These are phyloP conservation scores for Morpho deidamia DNA, from an alignment of 2,888 invertebrate genomes.

Conservation along the genomic window DNA sequence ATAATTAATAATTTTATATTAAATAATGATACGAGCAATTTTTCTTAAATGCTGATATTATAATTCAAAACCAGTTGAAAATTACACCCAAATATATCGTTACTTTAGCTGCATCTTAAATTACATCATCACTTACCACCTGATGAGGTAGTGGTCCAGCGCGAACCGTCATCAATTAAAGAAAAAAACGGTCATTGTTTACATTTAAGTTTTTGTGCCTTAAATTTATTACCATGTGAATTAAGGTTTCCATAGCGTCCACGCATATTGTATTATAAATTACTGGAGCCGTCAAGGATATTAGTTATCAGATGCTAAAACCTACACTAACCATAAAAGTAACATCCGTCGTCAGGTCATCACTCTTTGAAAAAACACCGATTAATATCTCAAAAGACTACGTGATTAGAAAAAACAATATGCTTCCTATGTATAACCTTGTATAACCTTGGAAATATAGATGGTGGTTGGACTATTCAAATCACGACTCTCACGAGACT, in stretches of 20 bases:
- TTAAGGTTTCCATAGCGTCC: background rate
- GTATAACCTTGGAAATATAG: too few species aligned
- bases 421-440: too few species aligned
- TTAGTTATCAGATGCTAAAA: slow-evolving; percentile 36
- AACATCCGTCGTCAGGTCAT: slow-evolving; percentile 24
- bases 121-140: too few species aligned
- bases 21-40: too few species aligned
- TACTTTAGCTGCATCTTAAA: too few species aligned
- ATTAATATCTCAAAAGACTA: slow-evolving; percentile 44
- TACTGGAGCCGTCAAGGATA: slow-evolving; percentile 34
- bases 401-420: slow-evolving; percentile 47
- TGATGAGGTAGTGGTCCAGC: too few species aligned
- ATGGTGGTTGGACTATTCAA: too few species aligned
- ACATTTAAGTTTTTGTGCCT: background rate
- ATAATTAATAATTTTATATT: too few species aligned
- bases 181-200: background rate
- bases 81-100: too few species aligned
- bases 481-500: too few species aligned
- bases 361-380: slow-evolving; percentile 31
- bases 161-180: background rate
- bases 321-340: slow-evolving; percentile 27
- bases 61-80: too few species aligned
- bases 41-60: too few species aligned
- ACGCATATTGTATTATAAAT: slow-evolving; percentile 9
- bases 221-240: slow-evolving; percentile 4